These are phyloP conservation scores for Pteropus rufus DNA, from an alignment of 2,797 vertebrate genomes.

Conservation along the genomic window DNA sequence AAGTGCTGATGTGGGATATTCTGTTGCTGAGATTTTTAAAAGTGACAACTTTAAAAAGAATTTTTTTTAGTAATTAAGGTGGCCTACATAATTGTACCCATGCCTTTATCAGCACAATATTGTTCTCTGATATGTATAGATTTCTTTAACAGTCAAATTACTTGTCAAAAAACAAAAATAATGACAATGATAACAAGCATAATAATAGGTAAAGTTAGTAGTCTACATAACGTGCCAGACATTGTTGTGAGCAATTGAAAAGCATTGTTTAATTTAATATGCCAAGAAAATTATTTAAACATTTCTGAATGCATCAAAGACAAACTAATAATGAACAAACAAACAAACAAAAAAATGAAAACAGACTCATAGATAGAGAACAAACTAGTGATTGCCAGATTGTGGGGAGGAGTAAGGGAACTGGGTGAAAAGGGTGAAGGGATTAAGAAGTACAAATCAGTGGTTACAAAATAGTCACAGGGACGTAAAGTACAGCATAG, in stretches of 20 bases:
- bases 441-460: no score
- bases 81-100: slow-evolving; percentile 53
- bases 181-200: background rate
- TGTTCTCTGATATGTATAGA: slow-evolving; percentile 46
- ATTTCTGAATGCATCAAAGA: background rate
- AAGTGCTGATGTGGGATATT: slow-evolving; percentile 74
- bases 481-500: no score
- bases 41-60: slow-evolving; percentile 30
- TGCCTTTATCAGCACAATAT: slow-evolving; percentile 39
- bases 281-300: background rate
- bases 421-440: no score
- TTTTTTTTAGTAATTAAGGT: slow-evolving; percentile 64
- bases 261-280: background rate
- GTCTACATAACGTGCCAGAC: background rate
- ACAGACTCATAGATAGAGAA: no score
- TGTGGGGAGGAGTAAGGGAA: no score
- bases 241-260: background rate
- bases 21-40: slow-evolving; percentile 67
- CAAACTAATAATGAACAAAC: background rate
- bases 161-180: background rate
- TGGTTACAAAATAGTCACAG: no score
- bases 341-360: no score
- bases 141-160: slow-evolving; percentile 38
- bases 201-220: background rate
- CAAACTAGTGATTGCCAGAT: no score